phyloP scores from a whole-genome alignment of 2,797 vertebrate species.

The Eupleurogrammus muticus region DNA sequence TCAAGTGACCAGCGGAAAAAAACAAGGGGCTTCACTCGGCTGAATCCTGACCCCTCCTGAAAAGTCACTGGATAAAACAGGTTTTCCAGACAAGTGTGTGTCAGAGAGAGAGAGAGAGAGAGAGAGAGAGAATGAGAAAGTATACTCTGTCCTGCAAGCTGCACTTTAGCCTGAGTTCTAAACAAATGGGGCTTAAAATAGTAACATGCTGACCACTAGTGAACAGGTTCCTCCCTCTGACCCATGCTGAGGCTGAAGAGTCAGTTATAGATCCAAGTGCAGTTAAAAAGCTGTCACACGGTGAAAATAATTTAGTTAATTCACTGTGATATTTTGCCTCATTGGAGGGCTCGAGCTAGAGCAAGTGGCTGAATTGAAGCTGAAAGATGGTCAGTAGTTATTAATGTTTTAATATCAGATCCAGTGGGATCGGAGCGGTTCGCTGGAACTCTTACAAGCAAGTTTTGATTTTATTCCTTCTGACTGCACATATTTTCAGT shows the following conservation, averaged over 20 bases:
- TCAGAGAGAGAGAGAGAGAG: neutral
- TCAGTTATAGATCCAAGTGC: slow-evolving; percentile 4
- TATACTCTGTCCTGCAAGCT: slow-evolving; percentile 25
- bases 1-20: slow-evolving; percentile 25
- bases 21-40: slow-evolving; percentile 40
- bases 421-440: slow-evolving; percentile 12
- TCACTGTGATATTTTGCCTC: neutral
- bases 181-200: slow-evolving; percentile 71
- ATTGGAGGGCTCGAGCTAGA: neutral
- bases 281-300: slow-evolving; percentile 27
- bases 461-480: slow-evolving; percentile 12
- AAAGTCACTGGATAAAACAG: slow-evolving; percentile 50
- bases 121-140: neutral
- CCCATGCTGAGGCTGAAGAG: slow-evolving; percentile 26
- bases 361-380: neutral
- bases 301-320: neutral
- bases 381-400: slow-evolving; percentile 7
- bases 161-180: slow-evolving; percentile 45
- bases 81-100: slow-evolving; percentile 38
- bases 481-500: slow-evolving; percentile 21
- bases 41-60: slow-evolving; percentile 50
- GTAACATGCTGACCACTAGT: slow-evolving; percentile 46
- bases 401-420: slow-evolving; percentile 21
- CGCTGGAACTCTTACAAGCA: neutral
- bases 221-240: slow-evolving; percentile 40